Base-by-base conservation (phyloP, 2,113 vertebrate genomes). In the Danionella cerebrum region DNA sequence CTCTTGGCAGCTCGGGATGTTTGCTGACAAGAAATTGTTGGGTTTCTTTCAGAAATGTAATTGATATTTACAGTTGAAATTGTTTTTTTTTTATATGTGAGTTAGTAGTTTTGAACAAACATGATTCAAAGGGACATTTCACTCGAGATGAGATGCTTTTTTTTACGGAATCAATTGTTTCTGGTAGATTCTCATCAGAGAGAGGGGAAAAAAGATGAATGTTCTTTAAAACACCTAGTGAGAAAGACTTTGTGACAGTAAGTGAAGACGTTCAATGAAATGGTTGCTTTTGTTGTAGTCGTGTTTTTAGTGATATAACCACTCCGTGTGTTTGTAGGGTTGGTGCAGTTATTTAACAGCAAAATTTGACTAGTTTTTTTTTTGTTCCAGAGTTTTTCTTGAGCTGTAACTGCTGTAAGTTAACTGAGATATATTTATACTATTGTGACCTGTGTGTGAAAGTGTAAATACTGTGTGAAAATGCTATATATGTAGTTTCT, bases 251-350 rank as follows among this genome's bases (percentile, higher is more conserved):
- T n/a, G n/a, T n/a, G n/a, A n/a, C n/a, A n/a, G n/a, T n/a, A n/a
- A n/a, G n/a, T n/a, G n/a, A n/a, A n/a, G n/a, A n/a, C n/a, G n/a
- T n/a, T n/a, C n/a, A n/a, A n/a, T n/a, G n/a, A n/a, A n/a, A n/a
- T n/a, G n/a, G n/a, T n/a, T n/a, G n/a, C n/a, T n/a, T 86, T 84
- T 90, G 89, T 93, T 91, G 94, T 88, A 93, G 5, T 5, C 29
- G 3, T 33, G n/a, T 90, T 96, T 93, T 91, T 94, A 89, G 87
- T 83, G 92, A 90, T 93, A 93, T 95, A 97, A 96, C 93, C 93
- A 94, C 91, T 95, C 88, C 83, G 18, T 42, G 27, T 44, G 36
- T 27, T 27, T 44, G 90, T 92, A 84, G 84, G 84, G 83, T 82
- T 82, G 74, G 79, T 86, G 82, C 81, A 88, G 86, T 88, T 88